phyloP scores from a whole-genome alignment of 2,797 vertebrate species.

The Onychomys torridus region DNA sequence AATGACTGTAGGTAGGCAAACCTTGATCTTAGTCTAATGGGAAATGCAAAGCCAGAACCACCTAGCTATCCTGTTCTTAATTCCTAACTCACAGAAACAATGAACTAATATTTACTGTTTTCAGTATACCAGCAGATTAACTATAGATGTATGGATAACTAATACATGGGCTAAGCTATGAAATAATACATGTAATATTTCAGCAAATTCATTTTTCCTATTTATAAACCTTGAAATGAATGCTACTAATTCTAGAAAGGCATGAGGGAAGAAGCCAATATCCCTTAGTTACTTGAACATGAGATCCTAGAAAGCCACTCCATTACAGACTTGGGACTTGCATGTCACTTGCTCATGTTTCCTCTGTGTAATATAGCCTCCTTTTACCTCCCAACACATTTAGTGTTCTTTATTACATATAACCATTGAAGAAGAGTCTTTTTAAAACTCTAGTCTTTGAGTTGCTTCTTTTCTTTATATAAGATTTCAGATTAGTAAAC shows the following conservation, averaged over 20 bases:
- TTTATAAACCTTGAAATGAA: neutral
- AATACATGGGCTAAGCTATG: neutral
- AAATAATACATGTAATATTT: slow-evolving; percentile 14
- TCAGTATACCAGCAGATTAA: neutral
- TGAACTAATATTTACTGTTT: neutral
- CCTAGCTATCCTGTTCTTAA: neutral
- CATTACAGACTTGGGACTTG: neutral
- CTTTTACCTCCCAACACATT: neutral
- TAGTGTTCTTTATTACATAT: neutral
- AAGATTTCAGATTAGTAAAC: neutral
- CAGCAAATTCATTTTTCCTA: neutral
- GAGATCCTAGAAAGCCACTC: neutral
- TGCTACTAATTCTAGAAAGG: neutral
- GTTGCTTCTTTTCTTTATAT: neutral
- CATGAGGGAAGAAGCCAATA: neutral
- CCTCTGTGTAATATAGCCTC: neutral
- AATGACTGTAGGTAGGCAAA: neutral
- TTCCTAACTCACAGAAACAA: slow-evolving; percentile 21
- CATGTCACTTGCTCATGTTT: neutral
- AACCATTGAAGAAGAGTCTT: neutral
- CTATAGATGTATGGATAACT: neutral
- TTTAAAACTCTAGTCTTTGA: neutral
- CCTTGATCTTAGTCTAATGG: neutral
- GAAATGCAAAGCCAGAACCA: slow-evolving; percentile 21
- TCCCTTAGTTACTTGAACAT: neutral